Evolutionary conservation across 2,888 invertebrate genomes (phyloP), one percentile per base, ranked within the genome.

Genomic region (Subacronicta megacephala): DNA sequence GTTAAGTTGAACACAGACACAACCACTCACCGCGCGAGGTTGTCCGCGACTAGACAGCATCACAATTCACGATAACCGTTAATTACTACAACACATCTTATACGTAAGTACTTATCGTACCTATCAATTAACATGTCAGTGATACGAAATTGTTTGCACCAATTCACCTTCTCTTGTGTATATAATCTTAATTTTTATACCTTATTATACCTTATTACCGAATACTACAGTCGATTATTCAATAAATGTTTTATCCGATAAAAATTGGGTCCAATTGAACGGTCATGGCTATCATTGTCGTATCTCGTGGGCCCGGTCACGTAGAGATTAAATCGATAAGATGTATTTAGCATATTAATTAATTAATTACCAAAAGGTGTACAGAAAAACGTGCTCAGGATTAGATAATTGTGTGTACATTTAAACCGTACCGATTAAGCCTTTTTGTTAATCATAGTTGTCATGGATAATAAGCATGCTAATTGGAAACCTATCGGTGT

Each of bases 311-410:
- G 43, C 45, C 63, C 45, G 44, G 88, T 89, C 88, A 89, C 88
- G 88, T 89, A 88, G 50, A 75, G 88, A 88, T 88, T 85, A 84
- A 23, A 43, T 26, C 33, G 85, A 87, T 88, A 87, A 81, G 15
- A 38, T 18, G 64, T 61, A 69, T 71, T 71, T 55, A 51, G n/a
- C 37, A 45, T 50, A 41, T 20, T 62, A 54, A 72, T 56, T 62
- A 54, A 72, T 56, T 75, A 75, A 69, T 65, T 62, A 62, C 26
- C 20, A 17, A 31, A 15, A 15, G 40, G 33, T 43, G 45, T 64
- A 59, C 10, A 16, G n/a, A 38, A 68, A 57, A 47, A 63, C 45
- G 49, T 64, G 54, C 43, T 26, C 23, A 29, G 49, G 62, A 55
- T 53, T 50, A 57, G 23, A 57, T 50, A 41, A 9, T 15, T 15